Base-by-base conservation (phyloP, 92 coral and sea anemone genomes). In the Umimayanthus chanpuru region DNA sequence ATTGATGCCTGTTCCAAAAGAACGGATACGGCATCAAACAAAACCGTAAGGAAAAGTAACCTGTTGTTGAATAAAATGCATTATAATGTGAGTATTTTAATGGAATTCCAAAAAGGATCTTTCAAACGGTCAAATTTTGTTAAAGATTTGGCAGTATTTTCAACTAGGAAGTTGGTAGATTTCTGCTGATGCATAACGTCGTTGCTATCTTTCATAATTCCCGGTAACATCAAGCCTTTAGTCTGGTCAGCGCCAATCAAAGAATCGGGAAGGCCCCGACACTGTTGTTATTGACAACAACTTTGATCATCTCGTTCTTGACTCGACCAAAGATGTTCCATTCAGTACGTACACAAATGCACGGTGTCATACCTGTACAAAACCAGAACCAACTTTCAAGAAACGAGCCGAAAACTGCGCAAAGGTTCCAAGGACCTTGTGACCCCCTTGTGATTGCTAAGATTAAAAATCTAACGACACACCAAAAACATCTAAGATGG, bases 371-470 rank as follows among this genome's bases (percentile, higher is more conserved):
- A 92, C 75, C 30, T 96, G 98, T 89, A 94, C 93, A 56, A 84
- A 93, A 36, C 85, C 94, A 0, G 96, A 93, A 67, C 98, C 98
- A 41, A 87, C 84, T 8, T 96, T 90, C 93, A 93, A 93, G 94
- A 96, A 92, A 84, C 88, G 94, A 18, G 98, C 94, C 32, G 92
- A 96, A 55, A 91, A 90, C 82, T 96, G 92, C 6, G 36, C 86
- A 93, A 92, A 65, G 97, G 92, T 61, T 89, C 93, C 56, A 76
- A 94, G 7, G 92, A 93, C 89, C 32, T 94, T 38, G 98, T 96
- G 41, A 93, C 94, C 74, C 92, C 89, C 32, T 94, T 38, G 98
- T 96, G 41, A 93, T 96, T 78, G 98, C 98, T 61, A 96, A 96
- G 87, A 81, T 96, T 86, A 98, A 96, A 40, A 96, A 26, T 94